phyloP scores from a whole-genome alignment of 2,888 invertebrate genomes.

The Cosmia trapezina region DNA sequence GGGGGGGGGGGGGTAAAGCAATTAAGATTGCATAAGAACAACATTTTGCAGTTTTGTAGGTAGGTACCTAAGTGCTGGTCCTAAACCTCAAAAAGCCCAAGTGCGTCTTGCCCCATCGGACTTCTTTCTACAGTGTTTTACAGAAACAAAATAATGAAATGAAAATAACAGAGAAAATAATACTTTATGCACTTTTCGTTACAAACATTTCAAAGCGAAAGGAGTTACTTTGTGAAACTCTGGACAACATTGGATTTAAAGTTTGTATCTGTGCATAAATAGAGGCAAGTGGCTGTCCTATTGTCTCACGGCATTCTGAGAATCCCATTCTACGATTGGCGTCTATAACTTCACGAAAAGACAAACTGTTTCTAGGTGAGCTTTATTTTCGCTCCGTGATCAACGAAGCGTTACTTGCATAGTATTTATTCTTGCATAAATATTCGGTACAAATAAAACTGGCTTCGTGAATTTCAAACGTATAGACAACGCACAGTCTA shows the following conservation, averaged over 20 bases:
- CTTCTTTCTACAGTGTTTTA: background rate
- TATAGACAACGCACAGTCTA: background rate
- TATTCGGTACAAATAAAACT: background rate
- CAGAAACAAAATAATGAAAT: background rate
- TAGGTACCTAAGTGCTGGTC: background rate
- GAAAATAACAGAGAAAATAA: background rate
- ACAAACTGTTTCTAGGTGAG: constrained; percentile 28
- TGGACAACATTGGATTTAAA: constrained; percentile 44
- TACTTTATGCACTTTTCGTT: constrained; percentile 2
- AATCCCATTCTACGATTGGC: constrained; percentile 35
- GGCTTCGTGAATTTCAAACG: background rate
- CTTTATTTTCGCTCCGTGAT: constrained; percentile 38
- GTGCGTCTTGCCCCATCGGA: too few relatives aligned
- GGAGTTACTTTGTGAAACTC: constrained; percentile 34
- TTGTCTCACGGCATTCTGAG: constrained; percentile 41
- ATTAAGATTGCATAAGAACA: background rate
- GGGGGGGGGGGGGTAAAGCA: background rate
- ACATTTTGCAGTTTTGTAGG: background rate
- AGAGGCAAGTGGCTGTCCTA: constrained; percentile 23
- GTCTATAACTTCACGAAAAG: constrained; percentile 42
- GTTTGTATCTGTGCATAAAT: constrained; percentile 49
- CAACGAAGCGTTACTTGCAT: constrained; percentile 15
- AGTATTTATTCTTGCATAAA: constrained; percentile 31
- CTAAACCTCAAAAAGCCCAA: background rate
- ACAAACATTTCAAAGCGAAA: constrained; percentile 35